phyloP scores from a whole-genome alignment of 2,888 invertebrate species.

The Polia nebulosa region DNA sequence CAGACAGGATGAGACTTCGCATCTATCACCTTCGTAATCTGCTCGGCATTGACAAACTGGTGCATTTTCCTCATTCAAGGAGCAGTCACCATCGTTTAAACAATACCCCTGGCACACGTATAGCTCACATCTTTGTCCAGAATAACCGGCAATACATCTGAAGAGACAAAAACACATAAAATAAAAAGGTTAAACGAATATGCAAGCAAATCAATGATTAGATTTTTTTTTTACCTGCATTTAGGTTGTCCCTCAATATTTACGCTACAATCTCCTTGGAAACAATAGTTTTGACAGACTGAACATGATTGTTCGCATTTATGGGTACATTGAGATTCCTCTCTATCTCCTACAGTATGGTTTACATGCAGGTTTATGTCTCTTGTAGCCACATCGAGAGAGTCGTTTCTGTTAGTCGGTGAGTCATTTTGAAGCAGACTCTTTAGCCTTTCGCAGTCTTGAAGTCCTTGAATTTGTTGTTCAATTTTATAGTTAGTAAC shows the following conservation, averaged over 20 bases:
- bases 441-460: not conserved
- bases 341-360: not conserved
- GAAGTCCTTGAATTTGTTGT: not conserved
- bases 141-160: not conserved
- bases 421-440: too few relatives aligned
- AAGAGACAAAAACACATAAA: not conserved
- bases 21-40: conserved; percentile 1
- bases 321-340: not conserved
- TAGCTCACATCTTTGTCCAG: not conserved
- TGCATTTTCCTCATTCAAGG: not conserved
- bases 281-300: not conserved
- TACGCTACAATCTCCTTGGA: not conserved
- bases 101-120: conserved; percentile 1
- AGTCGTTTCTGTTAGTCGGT: not conserved
- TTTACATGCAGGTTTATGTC: not conserved
- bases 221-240: conserved; percentile 11
- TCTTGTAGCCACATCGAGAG: not conserved
- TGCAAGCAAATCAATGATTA: too few relatives aligned
- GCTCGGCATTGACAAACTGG: not conserved
- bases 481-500: not conserved
- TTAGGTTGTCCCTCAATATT: not conserved
- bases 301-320: not conserved
- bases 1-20: not conserved
- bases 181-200: not conserved
- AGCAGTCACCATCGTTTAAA: not conserved